Evolutionary conservation across 1,140 invertebrate genomes (phyloP).

Genomic region (Panulirus ornatus): DNA sequence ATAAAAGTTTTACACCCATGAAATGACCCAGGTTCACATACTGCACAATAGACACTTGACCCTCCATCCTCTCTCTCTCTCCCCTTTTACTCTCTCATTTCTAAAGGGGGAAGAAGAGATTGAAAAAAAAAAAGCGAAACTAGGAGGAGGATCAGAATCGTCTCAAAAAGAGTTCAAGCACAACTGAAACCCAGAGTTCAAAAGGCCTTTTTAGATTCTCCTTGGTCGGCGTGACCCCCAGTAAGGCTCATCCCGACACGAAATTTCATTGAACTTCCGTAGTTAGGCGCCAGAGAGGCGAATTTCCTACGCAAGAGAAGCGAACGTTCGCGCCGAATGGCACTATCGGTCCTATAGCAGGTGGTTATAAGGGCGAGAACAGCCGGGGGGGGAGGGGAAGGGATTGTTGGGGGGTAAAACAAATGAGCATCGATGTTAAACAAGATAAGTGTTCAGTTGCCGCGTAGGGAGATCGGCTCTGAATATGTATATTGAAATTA

Average conservation of each 20-base stretch:
- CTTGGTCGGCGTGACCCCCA: background rate
- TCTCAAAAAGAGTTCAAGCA: background rate
- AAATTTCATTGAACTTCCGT: background rate
- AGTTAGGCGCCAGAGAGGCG: background rate
- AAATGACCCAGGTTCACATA: too few species aligned
- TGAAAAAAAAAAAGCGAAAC: too few species aligned
- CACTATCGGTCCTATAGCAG: background rate
- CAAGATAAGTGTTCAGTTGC: background rate
- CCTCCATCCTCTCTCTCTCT: too few species aligned
- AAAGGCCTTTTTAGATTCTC: background rate
- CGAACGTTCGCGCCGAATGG: background rate
- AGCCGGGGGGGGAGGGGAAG: background rate
- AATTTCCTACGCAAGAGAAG: background rate
- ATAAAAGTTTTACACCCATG: too few species aligned
- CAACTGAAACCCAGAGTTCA: background rate
- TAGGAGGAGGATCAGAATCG: too few species aligned
- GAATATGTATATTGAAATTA: background rate
- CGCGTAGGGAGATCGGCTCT: background rate
- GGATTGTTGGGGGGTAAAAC: too few species aligned
- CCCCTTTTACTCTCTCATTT: too few species aligned
- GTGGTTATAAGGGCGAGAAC: background rate
- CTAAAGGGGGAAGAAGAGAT: too few species aligned
- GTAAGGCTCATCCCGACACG: background rate
- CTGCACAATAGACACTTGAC: too few species aligned
- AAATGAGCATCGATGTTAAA: slow-evolving; percentile 1